Evolutionary conservation across 2,113 vertebrate genomes (phyloP), one percentile per base, ranked within the genome.

Genomic region (Gadus chalcogrammus): DNA sequence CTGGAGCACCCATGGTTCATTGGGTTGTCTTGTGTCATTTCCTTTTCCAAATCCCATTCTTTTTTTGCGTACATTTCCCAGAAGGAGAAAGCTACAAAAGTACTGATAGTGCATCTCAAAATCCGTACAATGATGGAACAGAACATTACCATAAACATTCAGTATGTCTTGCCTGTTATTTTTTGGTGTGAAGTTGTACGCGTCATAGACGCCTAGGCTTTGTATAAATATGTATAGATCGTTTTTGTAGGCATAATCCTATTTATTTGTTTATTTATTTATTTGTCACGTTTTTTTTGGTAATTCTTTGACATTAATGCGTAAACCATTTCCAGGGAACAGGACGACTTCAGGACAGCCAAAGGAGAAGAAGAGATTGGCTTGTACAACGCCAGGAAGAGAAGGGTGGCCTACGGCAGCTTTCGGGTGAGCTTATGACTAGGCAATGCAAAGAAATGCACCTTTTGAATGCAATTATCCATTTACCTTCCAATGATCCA

Each of bases 311-410:
- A 48, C 5, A 48, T 12, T 7, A 48, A 48, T 48, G 7, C 12
- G 42, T 48, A 48, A 48, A 7, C 42, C 9, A 9, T 48, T 48
- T 48, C 13, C 65, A 99, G 97, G 80, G 82, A 91, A 31, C 94
- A 97, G 79, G 93, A 96, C 78, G 89, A 91, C 3, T 92, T 91
- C 70, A 91, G 96, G 66, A 81, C 88, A 64, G 89, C 91, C n/a
- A 97, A 93, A 90, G 97, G 95, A 16, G 94, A 97, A 55, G 94
- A 98, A 48, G 97, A 99, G 88, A 89, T 93, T 67, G 70, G 84
- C 15, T 84, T 95, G 52, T 98, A 95, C 87, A 89, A 84, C 60
- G 84, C 91, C 74, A 97, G 93, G 84, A 98, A 90, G 83, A 94
- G 86, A 53, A 92, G 92, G 63, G 85, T 92, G 18, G 80, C 91